Conservation (phyloP, 2,888 invertebrate species). For the Lasioglossum leucozonium region DNA sequence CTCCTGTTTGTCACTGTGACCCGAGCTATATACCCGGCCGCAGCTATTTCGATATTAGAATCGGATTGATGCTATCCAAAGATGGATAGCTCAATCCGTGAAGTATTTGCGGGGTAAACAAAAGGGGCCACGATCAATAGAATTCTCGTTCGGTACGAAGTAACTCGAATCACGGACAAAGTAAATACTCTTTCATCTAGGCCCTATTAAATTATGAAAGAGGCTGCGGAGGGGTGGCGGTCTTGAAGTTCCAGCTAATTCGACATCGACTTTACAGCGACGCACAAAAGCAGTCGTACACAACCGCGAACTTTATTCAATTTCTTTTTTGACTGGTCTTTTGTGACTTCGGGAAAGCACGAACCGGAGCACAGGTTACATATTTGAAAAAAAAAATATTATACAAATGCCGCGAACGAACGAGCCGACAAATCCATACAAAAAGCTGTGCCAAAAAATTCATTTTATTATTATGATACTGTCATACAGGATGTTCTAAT, state of each 20-base stretch:
- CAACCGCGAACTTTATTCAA: background rate
- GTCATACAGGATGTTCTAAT: too few species aligned
- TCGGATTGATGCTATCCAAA: conserved; percentile 2
- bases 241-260: background rate
- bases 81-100: background rate
- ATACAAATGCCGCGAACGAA: background rate
- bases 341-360: background rate
- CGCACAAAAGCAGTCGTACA: background rate
- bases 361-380: background rate
- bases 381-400: background rate
- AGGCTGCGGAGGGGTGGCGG: background rate
- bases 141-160: background rate
- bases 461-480: background rate
- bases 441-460: too few species aligned
- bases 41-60: conserved; percentile 53
- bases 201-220: conserved; percentile 12
- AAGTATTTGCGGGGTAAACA: conserved; percentile 13
- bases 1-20: conserved; percentile 5
- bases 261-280: background rate
- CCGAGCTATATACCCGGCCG: background rate
- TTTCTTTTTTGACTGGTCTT: background rate
- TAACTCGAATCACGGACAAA: background rate
- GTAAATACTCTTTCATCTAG: conserved; percentile 1
- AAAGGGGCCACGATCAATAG: background rate
- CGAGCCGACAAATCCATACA: background rate